phyloP scores from a whole-genome alignment of 2,888 invertebrate genomes.

The Hemicrepidius hirtus region DNA sequence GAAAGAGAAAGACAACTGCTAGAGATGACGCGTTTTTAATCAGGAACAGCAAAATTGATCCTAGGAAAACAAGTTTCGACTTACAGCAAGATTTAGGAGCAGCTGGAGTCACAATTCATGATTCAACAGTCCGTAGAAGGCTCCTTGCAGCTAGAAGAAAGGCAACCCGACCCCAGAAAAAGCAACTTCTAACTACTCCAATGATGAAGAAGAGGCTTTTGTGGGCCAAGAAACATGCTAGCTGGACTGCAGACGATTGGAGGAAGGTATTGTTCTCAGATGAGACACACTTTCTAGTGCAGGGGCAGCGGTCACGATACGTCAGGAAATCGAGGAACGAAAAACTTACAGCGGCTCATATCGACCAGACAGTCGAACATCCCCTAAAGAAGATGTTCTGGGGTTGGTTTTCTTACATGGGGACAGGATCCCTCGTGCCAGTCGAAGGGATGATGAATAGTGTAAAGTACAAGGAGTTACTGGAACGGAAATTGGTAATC shows the following conservation, averaged over 20 bases:
- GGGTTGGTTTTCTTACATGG: conserved; percentile 14
- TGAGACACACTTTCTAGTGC: background rate
- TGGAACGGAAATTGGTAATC: too few species aligned
- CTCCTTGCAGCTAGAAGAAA: background rate
- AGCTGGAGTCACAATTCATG: background rate
- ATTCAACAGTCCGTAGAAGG: background rate
- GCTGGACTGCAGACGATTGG: conserved; percentile 4
- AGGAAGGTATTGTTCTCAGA: conserved; percentile 8
- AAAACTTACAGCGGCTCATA: background rate
- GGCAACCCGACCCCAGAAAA: background rate
- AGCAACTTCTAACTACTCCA: background rate
- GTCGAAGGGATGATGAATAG: background rate
- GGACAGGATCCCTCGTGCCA: background rate
- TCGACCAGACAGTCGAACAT: conserved; percentile 11
- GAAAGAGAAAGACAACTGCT: background rate
- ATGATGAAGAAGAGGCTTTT: background rate
- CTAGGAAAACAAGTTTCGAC: background rate
- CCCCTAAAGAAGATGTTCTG: conserved; percentile 1
- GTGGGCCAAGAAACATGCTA: background rate
- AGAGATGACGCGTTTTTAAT: background rate
- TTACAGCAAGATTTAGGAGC: background rate
- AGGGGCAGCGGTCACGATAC: background rate
- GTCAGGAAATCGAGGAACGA: background rate
- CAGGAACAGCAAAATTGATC: background rate
- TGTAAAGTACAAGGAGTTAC: background rate